Evolutionary conservation across 2,888 invertebrate species (phyloP).

Genomic region (Acrobasis consociella): DNA sequence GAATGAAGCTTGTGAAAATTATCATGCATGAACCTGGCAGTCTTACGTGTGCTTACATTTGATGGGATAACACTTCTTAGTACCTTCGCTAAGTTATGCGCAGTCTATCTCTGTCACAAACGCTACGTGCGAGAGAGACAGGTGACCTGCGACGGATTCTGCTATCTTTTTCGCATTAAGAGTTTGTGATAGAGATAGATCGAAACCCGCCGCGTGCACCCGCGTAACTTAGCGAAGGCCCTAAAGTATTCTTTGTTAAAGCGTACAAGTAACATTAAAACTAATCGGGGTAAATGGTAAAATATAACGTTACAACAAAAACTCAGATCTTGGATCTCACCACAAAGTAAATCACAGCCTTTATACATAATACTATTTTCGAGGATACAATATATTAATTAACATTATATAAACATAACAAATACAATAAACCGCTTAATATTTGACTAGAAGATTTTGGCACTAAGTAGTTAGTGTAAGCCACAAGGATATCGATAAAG

Average conservation of each 20-base stretch:
- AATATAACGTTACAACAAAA: slow-evolving; percentile 36
- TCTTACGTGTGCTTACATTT: slow-evolving; percentile 1
- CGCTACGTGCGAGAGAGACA: no score
- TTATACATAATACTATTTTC: slow-evolving; percentile 58
- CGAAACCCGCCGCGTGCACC: no score
- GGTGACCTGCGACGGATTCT: no score
- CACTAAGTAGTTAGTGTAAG: slow-evolving; percentile 50
- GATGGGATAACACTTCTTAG: slow-evolving; percentile 4
- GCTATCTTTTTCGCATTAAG: no score
- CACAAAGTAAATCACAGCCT: slow-evolving; percentile 78
- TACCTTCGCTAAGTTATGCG: no score
- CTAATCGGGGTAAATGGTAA: background rate
- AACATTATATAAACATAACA: slow-evolving; percentile 38
- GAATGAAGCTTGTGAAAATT: slow-evolving; percentile 30
- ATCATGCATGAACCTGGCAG: slow-evolving; percentile 3
- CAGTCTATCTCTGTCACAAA: no score
- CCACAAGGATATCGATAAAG: slow-evolving; percentile 31
- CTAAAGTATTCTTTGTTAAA: background rate
- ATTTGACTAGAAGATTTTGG: slow-evolving; percentile 55
- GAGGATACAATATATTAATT: slow-evolving; percentile 30
- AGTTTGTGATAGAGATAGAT: no score
- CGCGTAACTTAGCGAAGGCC: no score
- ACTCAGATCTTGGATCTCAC: slow-evolving; percentile 63
- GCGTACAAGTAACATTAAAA: background rate
- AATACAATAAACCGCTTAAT: slow-evolving; percentile 39